A percentile compares a stretch with the other conserved stretches of the same genome.
Conservation (phyloP, 2,113 vertebrate species). For the Protobothrops flavoviridis region DNA sequence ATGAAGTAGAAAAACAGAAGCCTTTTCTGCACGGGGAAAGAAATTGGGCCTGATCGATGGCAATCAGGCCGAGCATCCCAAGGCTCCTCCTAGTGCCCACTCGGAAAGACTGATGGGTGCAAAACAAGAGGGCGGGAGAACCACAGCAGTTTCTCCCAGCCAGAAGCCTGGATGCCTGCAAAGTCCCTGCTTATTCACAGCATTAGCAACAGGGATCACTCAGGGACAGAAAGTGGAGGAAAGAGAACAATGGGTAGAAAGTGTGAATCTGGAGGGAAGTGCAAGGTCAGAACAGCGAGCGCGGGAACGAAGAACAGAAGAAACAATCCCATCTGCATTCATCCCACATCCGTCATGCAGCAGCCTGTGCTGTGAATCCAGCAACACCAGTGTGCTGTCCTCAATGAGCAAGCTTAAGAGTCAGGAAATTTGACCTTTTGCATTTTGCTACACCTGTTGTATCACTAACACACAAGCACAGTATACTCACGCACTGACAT, state of each 20-base stretch:
- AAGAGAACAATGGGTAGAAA: conserved; percentile 40
- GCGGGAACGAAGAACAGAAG: conserved; percentile 25
- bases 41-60: not conserved
- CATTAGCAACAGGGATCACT: conserved; percentile 46
- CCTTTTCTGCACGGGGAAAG: not conserved
- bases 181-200: conserved; percentile 63
- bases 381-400: conserved; percentile 18
- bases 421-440: not conserved
- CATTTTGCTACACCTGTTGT: conserved; percentile 1
- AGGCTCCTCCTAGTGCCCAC: not conserved
- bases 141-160: conserved; percentile 49
- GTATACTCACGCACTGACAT: too few species aligned
- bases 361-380: conserved; percentile 22
- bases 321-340: conserved; percentile 3
- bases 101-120: conserved; percentile 17
- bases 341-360: not conserved
- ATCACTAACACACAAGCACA: not conserved
- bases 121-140: conserved; percentile 46
- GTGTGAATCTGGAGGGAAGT: conserved; percentile 57
- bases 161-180: conserved; percentile 60
- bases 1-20: not conserved
- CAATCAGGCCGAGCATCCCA: not conserved
- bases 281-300: conserved; percentile 61
- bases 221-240: not conserved
- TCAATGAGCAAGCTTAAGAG: conserved; percentile 3